Base-by-base conservation (phyloP, 2,113 vertebrate genomes). In the Hippocampus barbouri region DNA sequence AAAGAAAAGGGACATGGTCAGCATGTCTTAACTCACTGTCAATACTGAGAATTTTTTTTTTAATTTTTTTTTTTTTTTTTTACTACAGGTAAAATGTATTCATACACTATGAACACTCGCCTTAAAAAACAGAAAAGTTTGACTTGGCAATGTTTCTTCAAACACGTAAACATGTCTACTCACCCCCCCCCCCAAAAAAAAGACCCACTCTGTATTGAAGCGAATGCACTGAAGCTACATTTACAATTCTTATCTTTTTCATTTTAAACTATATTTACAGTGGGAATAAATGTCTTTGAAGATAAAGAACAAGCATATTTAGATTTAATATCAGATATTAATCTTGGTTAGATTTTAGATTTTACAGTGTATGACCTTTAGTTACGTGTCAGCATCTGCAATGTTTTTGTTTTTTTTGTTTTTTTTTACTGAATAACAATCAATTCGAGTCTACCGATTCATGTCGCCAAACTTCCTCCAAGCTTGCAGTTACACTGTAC, bases 401-500 rank as follows among this genome's bases (percentile, higher is more conserved):
- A 38, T 38, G 34, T 38, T 38, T 38, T 38, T 38, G 0, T 38
- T 38, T 38, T 1, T 3, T 30, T 38, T 38, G 0, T 3, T 30
- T 30, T 30, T 30, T 38, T 38, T 38, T 5, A 38, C 34, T 38
- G 34, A 38, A 38, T 38, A 1, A 6, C 34, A 38, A 38, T 38
- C 5, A 38, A 6, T 38, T 38, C 6, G 34, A 6, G 34, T 38
- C 34, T 38, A 38, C 34, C 34, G 20, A n/a, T n/a, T 54, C 53
- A 16, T 49, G 15, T n/a, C 8, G 53, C 9, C 20, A 54, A 54
- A 10, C 10, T 54, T 3, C 21, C 53, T 10, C 53, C 20, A 59
- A 59, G n/a, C n/a, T 57, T 85, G 76, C 77, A 81, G 78, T 83
- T 87, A n/a, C 78, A 70, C 25, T 23, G 21, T 68, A 8, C 63